Evolutionary conservation across 1,140 invertebrate genomes (phyloP), one percentile per base, ranked within the genome.

Genomic region (Heliconius hewitsoni): DNA sequence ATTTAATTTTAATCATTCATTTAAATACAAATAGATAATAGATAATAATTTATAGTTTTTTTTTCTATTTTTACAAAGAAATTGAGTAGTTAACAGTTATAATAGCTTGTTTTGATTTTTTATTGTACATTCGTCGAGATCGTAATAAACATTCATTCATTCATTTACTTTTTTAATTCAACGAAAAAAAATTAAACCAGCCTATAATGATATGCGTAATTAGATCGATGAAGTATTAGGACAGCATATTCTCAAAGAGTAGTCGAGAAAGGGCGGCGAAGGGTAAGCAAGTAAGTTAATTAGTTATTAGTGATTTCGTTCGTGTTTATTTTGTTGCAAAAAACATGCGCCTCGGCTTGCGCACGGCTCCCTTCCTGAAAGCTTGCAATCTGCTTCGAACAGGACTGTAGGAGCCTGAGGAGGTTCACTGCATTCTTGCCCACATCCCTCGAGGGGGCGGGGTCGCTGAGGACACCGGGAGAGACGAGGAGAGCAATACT

Each of bases 151-250:
- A 37, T 23, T 23, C 23, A 30, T 37, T 37, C 34, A 34, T 37
- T 37, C 34, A 37, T 37, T 6, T 37, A 37, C 34, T 37, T 37
- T 37, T 37, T 37, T 66, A 0, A 57, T 57, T 8, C 23, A 30
- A 16, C 11, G 11, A 66, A 66, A 66, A 30, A 37, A 37, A 37
- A 37, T 6, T 6, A 6, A 23, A 37, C 34, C 34, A 37, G 6
- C n/a, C n/a, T 30, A 19, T 94, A 94, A 95, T 94, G 92, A 94
- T 94, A 95, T 95, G 94, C 93, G 94, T 95, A 95, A 95, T 94
- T 94, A 94, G 92, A 93, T 91, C 90, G 90, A 90, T 91, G 86
- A 89, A 87, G 89, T 91, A 91, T 85, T 86, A 95, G 93, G 94
- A 84, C 80, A 89, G 81, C 94, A 95, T 94, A 92, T 84, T 82